Conservation (phyloP, 2,797 vertebrate genomes). For the Linurgus olivaceus region DNA sequence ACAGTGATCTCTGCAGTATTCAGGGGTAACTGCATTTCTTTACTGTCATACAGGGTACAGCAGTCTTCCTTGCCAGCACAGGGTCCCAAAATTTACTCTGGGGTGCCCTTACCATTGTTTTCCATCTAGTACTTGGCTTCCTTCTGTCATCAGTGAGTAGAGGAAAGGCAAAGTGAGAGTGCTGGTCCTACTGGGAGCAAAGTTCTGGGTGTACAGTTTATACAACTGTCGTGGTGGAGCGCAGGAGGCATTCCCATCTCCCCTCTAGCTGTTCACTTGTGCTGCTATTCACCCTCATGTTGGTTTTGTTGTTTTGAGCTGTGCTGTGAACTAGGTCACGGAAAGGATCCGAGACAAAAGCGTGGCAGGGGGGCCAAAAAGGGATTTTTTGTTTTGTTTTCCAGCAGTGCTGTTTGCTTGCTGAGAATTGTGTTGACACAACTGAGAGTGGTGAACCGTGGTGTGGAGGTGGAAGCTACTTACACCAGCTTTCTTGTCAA, state of each 20-base stretch:
- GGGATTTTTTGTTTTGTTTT: constrained; percentile 31
- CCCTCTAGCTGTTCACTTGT: neutral
- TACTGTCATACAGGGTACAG: accelerated
- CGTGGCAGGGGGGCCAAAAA: neutral
- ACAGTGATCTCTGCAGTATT: neutral
- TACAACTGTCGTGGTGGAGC: accelerated
- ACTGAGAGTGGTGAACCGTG: neutral
- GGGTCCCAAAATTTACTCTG: neutral
- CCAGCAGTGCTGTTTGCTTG: neutral
- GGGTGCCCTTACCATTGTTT: neutral
- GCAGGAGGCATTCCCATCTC: neutral
- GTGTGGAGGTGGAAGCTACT: constrained; percentile 20
- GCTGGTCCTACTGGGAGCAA: neutral
- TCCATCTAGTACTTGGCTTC: neutral
- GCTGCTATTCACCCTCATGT: neutral
- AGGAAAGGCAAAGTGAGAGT: neutral
- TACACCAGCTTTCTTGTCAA: neutral
- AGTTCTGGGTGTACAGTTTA: neutral
- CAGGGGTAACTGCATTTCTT: neutral
- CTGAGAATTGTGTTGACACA: constrained; percentile 44
- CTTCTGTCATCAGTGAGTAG: neutral
- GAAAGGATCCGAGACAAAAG: constrained; percentile 39
- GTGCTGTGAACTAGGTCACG: constrained; percentile 16
- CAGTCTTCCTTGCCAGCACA: neutral
- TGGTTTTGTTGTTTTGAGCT: constrained; percentile 2